Evolutionary conservation across 1,140 invertebrate genomes (phyloP), one percentile per base, ranked within the genome.

Genomic region (Phymorhynchus buccinoides): DNA sequence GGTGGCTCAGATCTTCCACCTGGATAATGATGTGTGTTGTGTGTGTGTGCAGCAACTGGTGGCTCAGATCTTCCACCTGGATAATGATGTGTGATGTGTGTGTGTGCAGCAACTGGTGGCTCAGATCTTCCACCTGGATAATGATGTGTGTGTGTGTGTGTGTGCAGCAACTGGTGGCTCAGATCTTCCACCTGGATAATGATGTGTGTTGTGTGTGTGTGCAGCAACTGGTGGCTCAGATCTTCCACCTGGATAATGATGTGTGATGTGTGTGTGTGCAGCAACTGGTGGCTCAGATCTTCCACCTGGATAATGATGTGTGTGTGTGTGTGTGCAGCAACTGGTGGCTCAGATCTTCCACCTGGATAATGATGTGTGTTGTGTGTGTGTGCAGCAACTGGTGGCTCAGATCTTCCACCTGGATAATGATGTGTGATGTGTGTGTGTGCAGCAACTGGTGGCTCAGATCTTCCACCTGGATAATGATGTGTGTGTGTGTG

Each of bases 121-220:
- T 41, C 30, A 44, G 12, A 7, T 35, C 30, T 78, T 14, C 37
- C 16, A 18, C 9, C 7, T 30, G n/a, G 9, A 9, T 14, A 42
- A 7, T 79, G 9, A 79, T n/a, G n/a, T 22, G 39, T 71, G 66
- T 42, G 68, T 83, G 82, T 75, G 27, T 83, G 80, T 73, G 82
- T 75, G 82, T 83, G 82, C 41, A 66, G 71, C 95, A 95, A 92
- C 94, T 96, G 48, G 96, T 96, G 93, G 96, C 96, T 35, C 94
- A 96, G 80, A 89, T 95, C 32, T 94, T 94, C 89, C 89, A 92
- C 83, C 88, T 95, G 32, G 87, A n/a, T n/a, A n/a, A n/a, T n/a
- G n/a, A n/a, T n/a, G n/a, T n/a, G n/a, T n/a, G n/a, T n/a, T n/a
- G 44, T 9, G 44, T 18, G 44, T 48, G 7, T 6, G 6, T 48